Percentiles rank a stretch among this genome's conserved stretches.
Conservation (phyloP, 2,113 vertebrate genomes). For the Callopanchax toddi region DNA sequence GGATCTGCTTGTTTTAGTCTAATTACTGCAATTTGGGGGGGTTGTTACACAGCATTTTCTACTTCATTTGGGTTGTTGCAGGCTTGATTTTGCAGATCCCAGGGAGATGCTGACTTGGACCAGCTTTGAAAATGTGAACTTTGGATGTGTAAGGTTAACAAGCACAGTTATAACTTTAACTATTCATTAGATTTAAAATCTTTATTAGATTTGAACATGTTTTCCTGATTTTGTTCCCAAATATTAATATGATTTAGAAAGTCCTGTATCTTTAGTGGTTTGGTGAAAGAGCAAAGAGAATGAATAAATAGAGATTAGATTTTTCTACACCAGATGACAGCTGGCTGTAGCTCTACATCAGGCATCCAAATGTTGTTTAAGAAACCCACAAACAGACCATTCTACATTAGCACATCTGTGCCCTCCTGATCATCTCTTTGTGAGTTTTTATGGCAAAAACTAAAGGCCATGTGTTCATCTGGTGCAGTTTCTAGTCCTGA, state of each 20-base stretch:
- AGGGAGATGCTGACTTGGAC: background rate
- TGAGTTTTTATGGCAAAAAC: background rate
- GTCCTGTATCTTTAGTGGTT: too few relatives aligned
- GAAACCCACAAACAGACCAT: background rate
- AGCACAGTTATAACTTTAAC: background rate
- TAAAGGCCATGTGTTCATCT: background rate
- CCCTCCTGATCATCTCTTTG: background rate
- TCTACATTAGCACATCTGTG: background rate
- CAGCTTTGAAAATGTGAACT: background rate
- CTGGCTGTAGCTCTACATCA: background rate
- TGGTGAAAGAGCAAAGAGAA: too few relatives aligned
- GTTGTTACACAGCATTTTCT: conserved; percentile 2
- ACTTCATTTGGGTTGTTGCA: background rate
- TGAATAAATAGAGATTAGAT: background rate
- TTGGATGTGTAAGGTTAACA: background rate
- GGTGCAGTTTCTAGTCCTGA: background rate
- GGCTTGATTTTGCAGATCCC: conserved; percentile 3
- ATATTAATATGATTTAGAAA: too few relatives aligned
- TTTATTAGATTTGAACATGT: too few relatives aligned
- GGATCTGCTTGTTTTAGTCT: conserved; percentile 16
- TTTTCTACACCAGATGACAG: conserved; percentile 1
- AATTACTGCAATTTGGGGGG: conserved; percentile 10
- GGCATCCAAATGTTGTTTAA: background rate
- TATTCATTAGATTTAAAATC: too few relatives aligned
- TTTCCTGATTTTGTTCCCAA: too few relatives aligned